A percentile compares a stretch with the other conserved stretches of the same genome.
These are phyloP conservation scores for Stenurella melanura DNA, from an alignment of 2,888 invertebrate genomes.

Conservation along the genomic window DNA sequence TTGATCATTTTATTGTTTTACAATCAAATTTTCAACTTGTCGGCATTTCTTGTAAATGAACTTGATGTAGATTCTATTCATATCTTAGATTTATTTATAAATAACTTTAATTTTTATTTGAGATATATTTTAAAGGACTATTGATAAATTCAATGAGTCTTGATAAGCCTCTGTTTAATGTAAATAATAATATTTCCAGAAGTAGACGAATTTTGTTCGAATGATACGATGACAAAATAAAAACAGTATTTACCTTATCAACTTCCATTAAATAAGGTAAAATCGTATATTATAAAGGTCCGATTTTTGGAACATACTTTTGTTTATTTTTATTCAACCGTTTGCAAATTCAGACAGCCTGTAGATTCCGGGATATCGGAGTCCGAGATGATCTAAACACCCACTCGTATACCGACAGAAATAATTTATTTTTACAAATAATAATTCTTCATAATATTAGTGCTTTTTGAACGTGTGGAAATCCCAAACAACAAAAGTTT, in stretches of 20 bases:
- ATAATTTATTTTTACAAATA: no score
- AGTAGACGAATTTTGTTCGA: neutral
- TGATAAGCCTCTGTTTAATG: neutral
- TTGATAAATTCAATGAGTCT: neutral
- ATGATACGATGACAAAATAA: neutral
- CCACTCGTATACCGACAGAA: no score
- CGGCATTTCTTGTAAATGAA: neutral
- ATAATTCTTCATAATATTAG: no score
- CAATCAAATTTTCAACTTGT: neutral
- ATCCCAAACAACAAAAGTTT: no score
- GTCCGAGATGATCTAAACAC: no score
- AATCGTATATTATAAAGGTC: no score
- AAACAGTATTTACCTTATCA: neutral
- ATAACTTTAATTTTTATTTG: neutral
- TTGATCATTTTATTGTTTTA: neutral
- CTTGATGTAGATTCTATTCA: neutral
- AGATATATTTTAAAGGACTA: neutral
- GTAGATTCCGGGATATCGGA: no score
- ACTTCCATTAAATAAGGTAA: neutral
- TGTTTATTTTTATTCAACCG: no score
- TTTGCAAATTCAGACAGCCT: no score
- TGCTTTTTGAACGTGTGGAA: no score
- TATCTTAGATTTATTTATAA: neutral
- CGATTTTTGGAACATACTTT: no score
- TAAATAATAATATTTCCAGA: neutral